phyloP scores from a whole-genome alignment of 1,140 invertebrate genomes.

The Microplitis mediator region DNA sequence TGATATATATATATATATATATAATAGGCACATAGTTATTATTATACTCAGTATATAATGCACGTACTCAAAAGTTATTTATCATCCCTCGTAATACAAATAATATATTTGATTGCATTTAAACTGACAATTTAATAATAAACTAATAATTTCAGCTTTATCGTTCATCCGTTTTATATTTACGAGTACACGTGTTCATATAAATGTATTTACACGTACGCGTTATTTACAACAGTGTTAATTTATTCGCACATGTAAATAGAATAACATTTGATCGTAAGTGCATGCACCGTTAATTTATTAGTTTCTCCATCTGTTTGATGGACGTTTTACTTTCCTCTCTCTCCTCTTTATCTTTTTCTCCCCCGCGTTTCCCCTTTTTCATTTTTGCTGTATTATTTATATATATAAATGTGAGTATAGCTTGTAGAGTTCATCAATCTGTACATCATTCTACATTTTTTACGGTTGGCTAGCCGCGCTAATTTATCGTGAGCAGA shows the following conservation, averaged over 20 bases:
- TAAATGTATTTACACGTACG: not conserved
- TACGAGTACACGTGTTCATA: too few relatives aligned
- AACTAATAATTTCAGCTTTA: not conserved
- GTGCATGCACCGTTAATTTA: constrained; percentile 43
- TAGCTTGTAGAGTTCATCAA: constrained; percentile 1
- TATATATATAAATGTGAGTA: too few relatives aligned
- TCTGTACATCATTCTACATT: constrained; percentile 9
- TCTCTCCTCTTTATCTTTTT: too few relatives aligned
- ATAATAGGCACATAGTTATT: not conserved
- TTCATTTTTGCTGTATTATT: too few relatives aligned
- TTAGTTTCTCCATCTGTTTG: constrained; percentile 37
- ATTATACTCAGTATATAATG: not conserved
- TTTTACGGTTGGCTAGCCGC: not conserved
- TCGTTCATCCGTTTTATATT: too few relatives aligned
- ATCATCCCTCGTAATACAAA: too few relatives aligned
- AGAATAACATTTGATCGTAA: constrained; percentile 32
- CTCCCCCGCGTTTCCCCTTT: too few relatives aligned
- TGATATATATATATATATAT: too few relatives aligned
- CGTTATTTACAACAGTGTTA: not conserved
- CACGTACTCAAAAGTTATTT: not conserved
- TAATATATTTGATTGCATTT: too few relatives aligned
- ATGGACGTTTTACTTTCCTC: not conserved
- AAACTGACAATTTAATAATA: not conserved
- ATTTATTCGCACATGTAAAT: constrained; percentile 29
- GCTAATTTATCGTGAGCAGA: constrained; percentile 27